These are phyloP conservation scores for Notarius quadriscutis DNA, from an alignment of 2,113 vertebrate genomes.

Conservation along the genomic window DNA sequence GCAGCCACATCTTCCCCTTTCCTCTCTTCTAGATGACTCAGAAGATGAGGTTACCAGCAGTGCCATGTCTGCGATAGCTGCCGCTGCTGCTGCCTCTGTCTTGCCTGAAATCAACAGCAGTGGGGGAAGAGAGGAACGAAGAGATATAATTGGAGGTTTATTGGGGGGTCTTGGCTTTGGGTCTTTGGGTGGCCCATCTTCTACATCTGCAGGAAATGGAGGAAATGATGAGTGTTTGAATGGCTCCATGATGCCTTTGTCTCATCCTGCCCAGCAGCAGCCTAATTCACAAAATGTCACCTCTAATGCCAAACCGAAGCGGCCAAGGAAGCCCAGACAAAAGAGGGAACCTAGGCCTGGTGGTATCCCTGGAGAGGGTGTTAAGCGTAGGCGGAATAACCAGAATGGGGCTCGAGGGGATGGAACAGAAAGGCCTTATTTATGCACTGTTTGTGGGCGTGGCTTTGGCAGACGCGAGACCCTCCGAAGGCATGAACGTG, in stretches of 20 bases:
- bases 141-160: constrained; percentile 76
- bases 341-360: constrained; percentile 65
- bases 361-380: constrained; percentile 53
- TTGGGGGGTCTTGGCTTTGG: constrained; percentile 75
- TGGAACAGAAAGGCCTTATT: constrained; percentile 81
- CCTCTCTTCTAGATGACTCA: constrained; percentile 75
- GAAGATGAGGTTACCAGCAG: constrained; percentile 80
- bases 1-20: constrained; percentile 77
- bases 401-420: constrained; percentile 58
- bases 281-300: constrained; percentile 57
- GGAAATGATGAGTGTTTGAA: constrained; percentile 62
- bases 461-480: constrained; percentile 70
- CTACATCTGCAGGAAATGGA: constrained; percentile 59
- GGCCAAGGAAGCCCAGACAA: constrained; percentile 72
- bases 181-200: constrained; percentile 66
- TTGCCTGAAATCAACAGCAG: constrained; percentile 63
- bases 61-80: constrained; percentile 79
- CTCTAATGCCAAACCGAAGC: constrained; percentile 62
- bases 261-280: constrained; percentile 68
- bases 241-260: constrained; percentile 73
- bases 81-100: constrained; percentile 72
- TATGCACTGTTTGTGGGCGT: constrained; percentile 82
- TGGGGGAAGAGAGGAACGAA: constrained; percentile 70
- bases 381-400: constrained; percentile 66
- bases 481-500: constrained; percentile 70